These are phyloP conservation scores for Pempheris klunzingeri DNA, from an alignment of 2,797 vertebrate species.

Conservation along the genomic window DNA sequence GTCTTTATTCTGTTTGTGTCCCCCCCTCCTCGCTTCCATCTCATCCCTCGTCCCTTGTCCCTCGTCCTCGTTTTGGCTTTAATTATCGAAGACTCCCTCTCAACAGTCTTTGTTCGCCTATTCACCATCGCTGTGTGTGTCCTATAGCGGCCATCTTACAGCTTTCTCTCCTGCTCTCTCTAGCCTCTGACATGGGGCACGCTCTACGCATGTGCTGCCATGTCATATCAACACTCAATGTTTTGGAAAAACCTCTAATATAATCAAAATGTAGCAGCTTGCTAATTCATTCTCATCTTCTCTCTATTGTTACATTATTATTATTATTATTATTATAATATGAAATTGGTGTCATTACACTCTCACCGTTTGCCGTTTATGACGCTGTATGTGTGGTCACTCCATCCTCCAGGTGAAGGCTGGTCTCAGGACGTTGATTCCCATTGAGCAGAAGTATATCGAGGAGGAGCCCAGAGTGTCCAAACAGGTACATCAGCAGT, in stretches of 20 bases:
- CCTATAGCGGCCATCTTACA: constrained; percentile 85
- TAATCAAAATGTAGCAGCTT: background rate
- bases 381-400: constrained; percentile 42
- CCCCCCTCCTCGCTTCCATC: constrained; percentile 64
- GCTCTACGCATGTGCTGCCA: constrained; percentile 58
- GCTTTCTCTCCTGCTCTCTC: constrained; percentile 58
- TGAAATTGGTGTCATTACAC: constrained; percentile 1
- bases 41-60: constrained; percentile 76
- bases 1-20: constrained; percentile 79
- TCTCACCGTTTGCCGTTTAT: constrained; percentile 54
- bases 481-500: constrained; percentile 92
- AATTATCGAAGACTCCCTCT: constrained; percentile 86
- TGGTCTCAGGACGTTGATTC: constrained; percentile 94
- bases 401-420: constrained; percentile 91
- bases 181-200: constrained; percentile 70
- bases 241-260: constrained; percentile 30
- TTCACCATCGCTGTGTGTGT: constrained; percentile 79
- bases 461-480: constrained; percentile 98
- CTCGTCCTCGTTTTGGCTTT: constrained; percentile 83
- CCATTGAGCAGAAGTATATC: constrained; percentile 98
- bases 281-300: background rate
- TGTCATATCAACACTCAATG: constrained; percentile 13
- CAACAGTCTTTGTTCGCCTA: constrained; percentile 82
- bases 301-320: background rate
- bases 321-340: background rate